These are phyloP conservation scores for Xerus inauris DNA, from an alignment of 2,113 vertebrate genomes.

Conservation along the genomic window DNA sequence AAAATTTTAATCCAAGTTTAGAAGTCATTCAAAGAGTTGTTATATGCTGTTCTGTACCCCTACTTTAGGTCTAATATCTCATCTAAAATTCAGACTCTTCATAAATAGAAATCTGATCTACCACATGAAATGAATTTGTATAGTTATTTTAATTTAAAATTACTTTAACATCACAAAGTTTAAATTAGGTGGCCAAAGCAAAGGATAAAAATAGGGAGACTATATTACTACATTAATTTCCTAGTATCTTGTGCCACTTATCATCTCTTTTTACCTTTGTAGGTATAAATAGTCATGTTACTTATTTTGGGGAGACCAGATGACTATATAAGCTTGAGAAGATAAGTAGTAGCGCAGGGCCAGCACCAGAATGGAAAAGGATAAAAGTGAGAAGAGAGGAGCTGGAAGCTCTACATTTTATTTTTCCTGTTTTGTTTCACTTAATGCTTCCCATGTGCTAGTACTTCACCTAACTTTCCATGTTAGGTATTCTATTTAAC, in stretches of 20 bases:
- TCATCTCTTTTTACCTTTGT: neutral
- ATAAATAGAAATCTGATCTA: neutral
- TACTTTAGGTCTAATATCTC: conserved; percentile 32
- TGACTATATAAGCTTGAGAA: neutral
- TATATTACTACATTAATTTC: conserved; percentile 24
- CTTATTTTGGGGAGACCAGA: neutral
- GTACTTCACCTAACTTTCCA: neutral
- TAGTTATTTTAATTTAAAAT: neutral
- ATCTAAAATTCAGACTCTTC: conserved; percentile 45
- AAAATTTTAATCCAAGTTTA: conserved; percentile 49
- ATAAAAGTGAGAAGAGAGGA: neutral
- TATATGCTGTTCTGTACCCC: neutral
- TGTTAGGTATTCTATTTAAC: conserved; percentile 38
- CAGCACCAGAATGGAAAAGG: conserved; percentile 12
- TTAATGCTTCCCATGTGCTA: neutral
- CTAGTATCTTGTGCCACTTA: neutral
- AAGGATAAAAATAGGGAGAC: neutral
- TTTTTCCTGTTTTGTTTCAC: neutral
- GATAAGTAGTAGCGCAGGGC: neutral
- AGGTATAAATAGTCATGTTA: conserved; percentile 22
- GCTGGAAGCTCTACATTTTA: neutral
- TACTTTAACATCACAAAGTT: conserved; percentile 43
- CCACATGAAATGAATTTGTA: neutral
- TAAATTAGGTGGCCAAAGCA: conserved; percentile 28
- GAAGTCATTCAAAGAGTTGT: conserved; percentile 30